Evolutionary conservation across 2,888 invertebrate genomes (phyloP).

Genomic region (Habrosyne pyritoides): DNA sequence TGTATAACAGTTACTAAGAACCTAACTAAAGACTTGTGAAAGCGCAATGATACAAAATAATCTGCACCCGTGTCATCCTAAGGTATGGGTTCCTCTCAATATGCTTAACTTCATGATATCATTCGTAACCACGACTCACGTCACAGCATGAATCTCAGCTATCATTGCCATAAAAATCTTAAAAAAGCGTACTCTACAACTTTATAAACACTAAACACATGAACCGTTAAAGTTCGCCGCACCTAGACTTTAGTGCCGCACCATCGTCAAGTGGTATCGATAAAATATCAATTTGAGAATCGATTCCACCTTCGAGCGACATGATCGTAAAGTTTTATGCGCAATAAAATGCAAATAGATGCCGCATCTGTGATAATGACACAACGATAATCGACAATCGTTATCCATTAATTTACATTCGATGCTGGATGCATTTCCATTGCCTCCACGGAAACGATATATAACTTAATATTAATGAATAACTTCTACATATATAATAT

Average conservation of each 20-base stretch:
- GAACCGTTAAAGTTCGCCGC: conserved; percentile 36
- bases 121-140: no score
- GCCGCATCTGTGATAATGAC: conserved; percentile 53
- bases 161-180: no score
- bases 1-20: no score
- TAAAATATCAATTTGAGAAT: conserved; percentile 67
- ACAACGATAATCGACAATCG: conserved; percentile 53
- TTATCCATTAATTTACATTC: conserved; percentile 50
- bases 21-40: no score
- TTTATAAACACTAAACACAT: conserved; percentile 35
- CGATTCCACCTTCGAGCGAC: conserved; percentile 57
- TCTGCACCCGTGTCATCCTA: no score
- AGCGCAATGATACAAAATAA: no score
- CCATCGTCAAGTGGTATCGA: conserved; percentile 42
- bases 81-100: no score
- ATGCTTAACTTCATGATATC: no score
- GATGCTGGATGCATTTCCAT: conserved; percentile 17
- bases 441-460: conserved; percentile 7
- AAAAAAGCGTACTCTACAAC: conserved; percentile 7
- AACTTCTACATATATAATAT: background rate
- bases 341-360: conserved; percentile 69
- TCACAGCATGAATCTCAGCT: no score
- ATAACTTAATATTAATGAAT: background rate
- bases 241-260: conserved; percentile 34
- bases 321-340: conserved; percentile 66